Percentiles rank a stretch among this genome's conserved stretches.
Conservation (phyloP, 2,113 vertebrate species). For the Tylochromis polylepis region DNA sequence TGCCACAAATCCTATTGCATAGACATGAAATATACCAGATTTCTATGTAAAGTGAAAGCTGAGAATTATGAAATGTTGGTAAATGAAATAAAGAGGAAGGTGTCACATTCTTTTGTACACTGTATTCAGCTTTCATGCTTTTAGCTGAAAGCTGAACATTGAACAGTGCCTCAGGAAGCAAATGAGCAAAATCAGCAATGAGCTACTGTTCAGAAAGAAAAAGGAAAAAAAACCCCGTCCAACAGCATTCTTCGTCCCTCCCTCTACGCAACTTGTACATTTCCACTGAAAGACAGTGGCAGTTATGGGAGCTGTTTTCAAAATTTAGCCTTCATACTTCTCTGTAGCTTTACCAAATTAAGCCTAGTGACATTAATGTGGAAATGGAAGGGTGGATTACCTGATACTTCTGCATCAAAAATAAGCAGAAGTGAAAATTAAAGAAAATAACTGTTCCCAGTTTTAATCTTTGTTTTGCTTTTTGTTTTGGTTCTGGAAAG, state of each 20-base stretch:
- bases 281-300: not conserved
- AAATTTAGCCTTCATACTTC: not conserved
- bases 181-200: not conserved
- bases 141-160: not conserved
- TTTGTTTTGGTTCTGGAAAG: not conserved
- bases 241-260: not conserved
- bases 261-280: not conserved
- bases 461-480: not conserved
- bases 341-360: not conserved
- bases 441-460: not conserved
- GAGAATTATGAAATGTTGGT: not conserved
- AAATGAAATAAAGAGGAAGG: not conserved
- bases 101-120: not conserved
- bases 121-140: not conserved
- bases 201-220: not conserved
- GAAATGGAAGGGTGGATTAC: not conserved
- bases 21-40: not conserved
- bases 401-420: not conserved
- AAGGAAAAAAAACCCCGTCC: not conserved
- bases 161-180: not conserved
- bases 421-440: constrained; percentile 7
- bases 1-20: not conserved
- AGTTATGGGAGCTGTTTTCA: not conserved
- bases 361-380: not conserved
- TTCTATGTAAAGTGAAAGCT: not conserved